Base-by-base conservation (phyloP, 2,797 vertebrate genomes). In the Florisuga fusca region DNA sequence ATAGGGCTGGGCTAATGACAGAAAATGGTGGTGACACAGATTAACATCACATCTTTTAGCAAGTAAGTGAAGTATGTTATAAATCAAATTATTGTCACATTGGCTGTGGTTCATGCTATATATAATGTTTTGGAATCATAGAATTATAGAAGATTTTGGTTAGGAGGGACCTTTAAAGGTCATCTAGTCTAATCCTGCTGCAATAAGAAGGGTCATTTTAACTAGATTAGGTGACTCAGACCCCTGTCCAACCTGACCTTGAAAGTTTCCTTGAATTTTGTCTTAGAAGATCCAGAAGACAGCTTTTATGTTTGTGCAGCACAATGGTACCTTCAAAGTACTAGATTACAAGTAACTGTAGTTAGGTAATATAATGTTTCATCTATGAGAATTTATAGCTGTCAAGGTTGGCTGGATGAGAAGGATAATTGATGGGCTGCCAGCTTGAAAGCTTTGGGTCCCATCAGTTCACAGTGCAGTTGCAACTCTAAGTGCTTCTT, bases 301-400 rank as follows among this genome's bases (percentile, higher is more conserved):
- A 22, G 19, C 16, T 89, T 89, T 93, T 67, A 74, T 20, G 22
- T 76, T 90, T 74, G 57, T 54, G 33, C 64, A 71, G 26, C 13
- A 4, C 38, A 46, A 27, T 86, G 23, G 26, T 84, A 76, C 20
- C n/a, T 87, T 71, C 3, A 5, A 67, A 91, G 25, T 41, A 77
- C 45, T 66, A 58, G 54, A 22, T 78, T 67, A 34, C 5, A 38
- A 2, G 1, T 84, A 76, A 68, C 55, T 93, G 78, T 81, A 86
- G 63, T 29, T 62, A 43, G 48, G 69, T 87, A 87, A 78, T 92
- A 87, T 95, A 86, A 82, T 76, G 18, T 59, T 89, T 85, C 83
- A 4, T 87, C 74, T 87, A 90, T 90, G 80, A 96, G 89, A 95
- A 96, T 95, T 96, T 93, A 77, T 34, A 80, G n/a, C 46, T 94